Conservation (phyloP, 2,797 vertebrate genomes). For the Eupleurogrammus muticus region DNA sequence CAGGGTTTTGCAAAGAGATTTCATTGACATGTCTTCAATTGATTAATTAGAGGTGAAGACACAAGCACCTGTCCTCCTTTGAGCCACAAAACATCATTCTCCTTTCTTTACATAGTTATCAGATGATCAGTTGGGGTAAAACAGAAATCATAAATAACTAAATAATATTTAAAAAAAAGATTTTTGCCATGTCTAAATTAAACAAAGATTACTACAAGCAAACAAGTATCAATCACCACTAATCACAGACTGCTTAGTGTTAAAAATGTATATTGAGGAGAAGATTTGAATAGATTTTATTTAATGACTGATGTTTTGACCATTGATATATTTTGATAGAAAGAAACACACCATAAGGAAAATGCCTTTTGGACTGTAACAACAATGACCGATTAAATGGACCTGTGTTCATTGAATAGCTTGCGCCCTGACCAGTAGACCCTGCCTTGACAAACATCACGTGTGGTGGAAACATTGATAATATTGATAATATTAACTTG, state of each 20-base stretch:
- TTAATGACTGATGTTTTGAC: background rate
- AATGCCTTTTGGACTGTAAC: background rate
- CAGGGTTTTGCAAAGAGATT: conserved; percentile 16
- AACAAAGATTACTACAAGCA: conserved; percentile 34
- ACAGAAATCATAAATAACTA: conserved; percentile 16
- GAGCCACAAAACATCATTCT: background rate
- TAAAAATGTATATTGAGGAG: background rate
- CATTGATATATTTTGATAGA: background rate
- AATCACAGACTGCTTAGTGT: conserved; percentile 28
- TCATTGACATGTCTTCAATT: conserved; percentile 1
- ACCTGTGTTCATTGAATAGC: too few relatives aligned
- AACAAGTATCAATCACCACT: conserved; percentile 13
- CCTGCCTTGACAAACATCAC: background rate
- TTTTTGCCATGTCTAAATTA: conserved; percentile 19
- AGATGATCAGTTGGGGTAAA: conserved; percentile 15
- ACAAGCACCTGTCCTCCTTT: conserved; percentile 2
- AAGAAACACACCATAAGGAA: background rate
- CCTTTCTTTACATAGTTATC: conserved; percentile 40
- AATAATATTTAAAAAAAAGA: background rate
- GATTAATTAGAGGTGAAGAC: conserved; percentile 13
- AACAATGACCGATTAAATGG: background rate
- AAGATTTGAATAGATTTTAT: background rate
- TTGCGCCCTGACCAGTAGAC: background rate
- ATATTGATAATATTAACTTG: background rate
- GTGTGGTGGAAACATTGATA: background rate